Base-by-base conservation (phyloP, 2,797 vertebrate species). In the Sebastes diaconus region DNA sequence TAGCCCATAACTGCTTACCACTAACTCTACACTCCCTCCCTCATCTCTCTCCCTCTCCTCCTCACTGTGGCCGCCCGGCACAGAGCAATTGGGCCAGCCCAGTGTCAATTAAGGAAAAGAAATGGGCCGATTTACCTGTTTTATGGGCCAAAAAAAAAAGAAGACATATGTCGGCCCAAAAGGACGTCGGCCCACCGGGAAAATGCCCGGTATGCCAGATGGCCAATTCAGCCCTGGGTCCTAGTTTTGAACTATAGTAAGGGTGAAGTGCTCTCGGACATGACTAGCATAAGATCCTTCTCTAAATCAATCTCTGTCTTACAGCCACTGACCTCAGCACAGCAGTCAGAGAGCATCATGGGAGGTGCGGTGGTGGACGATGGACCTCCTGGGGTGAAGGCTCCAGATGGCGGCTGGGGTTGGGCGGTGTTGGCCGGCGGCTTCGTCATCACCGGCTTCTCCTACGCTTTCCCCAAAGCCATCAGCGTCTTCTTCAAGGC, bases 401-500 rank as follows among this genome's bases (percentile, higher is more conserved):
- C 98, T 30, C 98, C 98, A 0, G 98, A 99, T 0, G 98, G 98
- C 0, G 98, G 97, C 75, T 99, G 98, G 98, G 97, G 97, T 59
- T 99, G 98, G 98, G 97, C 97, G 0, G 94, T 99, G 73, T 94
- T 99, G 65, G 94, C 94, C 0, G 97, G 98, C 80, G 95, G 97
- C 79, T 99, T 99, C 1, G 83, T 98, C 93, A 97, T 99, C 93
- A 99, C 98, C 0, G 98, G 98, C 68, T 99, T 99, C 94, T 99
- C 98, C 79, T 99, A 99, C 4, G 98, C 98, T 84, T 99, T 99
- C 86, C 98, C 98, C 12, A 99, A 99, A 86, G 98, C 98, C 0
- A 96, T 99, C 87, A 99, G 97, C 1, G 97, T 99, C 63, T 99
- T 98, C 93, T 99, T 98, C 88, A 99, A 99, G 92, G 98, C 98